phyloP scores from a whole-genome alignment of 2,888 invertebrate genomes.

The Pogonocherus hispidulus region DNA sequence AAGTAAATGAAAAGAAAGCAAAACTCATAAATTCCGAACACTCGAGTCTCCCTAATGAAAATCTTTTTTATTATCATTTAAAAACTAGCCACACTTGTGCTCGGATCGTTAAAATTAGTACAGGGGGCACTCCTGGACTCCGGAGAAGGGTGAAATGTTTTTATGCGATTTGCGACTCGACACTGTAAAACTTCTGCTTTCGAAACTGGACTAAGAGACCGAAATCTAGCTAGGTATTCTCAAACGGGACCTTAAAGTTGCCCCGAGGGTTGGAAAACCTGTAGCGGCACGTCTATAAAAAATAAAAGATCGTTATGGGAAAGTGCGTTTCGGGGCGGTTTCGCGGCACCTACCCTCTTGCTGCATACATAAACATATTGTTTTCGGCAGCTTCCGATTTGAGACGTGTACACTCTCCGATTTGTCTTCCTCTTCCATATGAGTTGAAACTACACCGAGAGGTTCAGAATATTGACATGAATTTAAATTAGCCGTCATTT shows the following conservation, averaged over 20 bases:
- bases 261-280: constrained; percentile 40
- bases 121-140: constrained; percentile 14
- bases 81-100: constrained; percentile 25
- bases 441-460: no score
- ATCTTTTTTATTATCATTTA: constrained; percentile 11
- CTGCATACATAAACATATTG: constrained; percentile 40
- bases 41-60: constrained; percentile 9
- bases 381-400: constrained; percentile 42
- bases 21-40: constrained; percentile 17
- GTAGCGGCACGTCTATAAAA: constrained; percentile 31
- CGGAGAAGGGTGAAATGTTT: constrained; percentile 2
- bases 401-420: no score
- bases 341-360: constrained; percentile 33
- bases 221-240: constrained; percentile 25
- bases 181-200: constrained; percentile 24
- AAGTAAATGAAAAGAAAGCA: constrained; percentile 1
- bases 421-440: no score
- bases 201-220: constrained; percentile 33
- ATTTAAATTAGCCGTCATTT: no score
- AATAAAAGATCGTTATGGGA: constrained; percentile 47
- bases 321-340: constrained; percentile 32
- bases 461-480: no score
- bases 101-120: constrained; percentile 29
- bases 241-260: constrained; percentile 39
- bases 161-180: constrained; percentile 31